Evolutionary conservation across 2,113 vertebrate genomes (phyloP).

Genomic region (Leucopsar rothschildi): DNA sequence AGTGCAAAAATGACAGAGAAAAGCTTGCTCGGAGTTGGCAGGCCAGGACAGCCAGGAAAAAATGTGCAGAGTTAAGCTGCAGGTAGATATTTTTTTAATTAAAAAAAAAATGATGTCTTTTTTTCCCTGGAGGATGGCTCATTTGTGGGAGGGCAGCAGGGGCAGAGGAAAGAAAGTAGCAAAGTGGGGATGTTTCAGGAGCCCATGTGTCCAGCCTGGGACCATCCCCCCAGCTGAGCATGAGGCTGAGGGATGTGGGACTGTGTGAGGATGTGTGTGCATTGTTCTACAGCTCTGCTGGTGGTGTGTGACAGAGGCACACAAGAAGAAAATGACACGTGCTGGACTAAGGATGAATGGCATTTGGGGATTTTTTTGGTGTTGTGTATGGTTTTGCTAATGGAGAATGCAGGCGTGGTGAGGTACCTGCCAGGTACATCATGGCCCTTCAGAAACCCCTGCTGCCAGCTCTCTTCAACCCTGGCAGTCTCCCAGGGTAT

Average conservation of each 20-base stretch:
- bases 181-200: not conserved
- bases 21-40: conserved; percentile 33
- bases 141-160: not conserved
- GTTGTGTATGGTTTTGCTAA: not conserved
- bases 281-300: not conserved
- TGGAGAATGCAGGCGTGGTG: not conserved
- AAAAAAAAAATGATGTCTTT: not conserved
- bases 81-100: not conserved
- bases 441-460: not conserved
- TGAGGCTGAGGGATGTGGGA: not conserved
- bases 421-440: not conserved
- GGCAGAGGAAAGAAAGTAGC: not conserved
- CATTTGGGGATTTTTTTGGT: not conserved
- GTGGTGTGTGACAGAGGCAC: not conserved
- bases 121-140: not conserved
- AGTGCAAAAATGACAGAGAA: conserved; percentile 50
- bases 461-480: not conserved
- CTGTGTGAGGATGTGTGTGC: fast-evolving
- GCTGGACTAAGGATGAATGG: not conserved
- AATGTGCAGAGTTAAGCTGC: conserved; percentile 13
- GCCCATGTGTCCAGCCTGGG: not conserved
- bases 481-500: not conserved
- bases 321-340: not conserved
- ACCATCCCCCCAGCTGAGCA: fast-evolving
- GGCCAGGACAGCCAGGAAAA: conserved; percentile 17